Conservation (phyloP, 2,888 invertebrate species). For the Cephus pygmeus region DNA sequence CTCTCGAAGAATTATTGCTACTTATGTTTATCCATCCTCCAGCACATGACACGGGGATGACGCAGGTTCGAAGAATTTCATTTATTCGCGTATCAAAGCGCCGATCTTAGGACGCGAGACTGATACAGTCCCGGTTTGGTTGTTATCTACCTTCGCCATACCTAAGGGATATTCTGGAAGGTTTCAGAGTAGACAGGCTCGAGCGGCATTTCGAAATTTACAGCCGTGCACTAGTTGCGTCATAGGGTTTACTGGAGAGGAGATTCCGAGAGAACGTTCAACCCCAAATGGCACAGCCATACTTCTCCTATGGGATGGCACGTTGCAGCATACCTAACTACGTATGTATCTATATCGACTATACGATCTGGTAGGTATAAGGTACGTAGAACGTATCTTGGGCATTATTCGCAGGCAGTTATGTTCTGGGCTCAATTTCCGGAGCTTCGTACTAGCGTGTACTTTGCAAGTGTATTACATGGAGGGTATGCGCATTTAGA, state of each 20-base stretch:
- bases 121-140: background rate
- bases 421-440: constrained; percentile 33
- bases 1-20: background rate
- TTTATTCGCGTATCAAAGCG: background rate
- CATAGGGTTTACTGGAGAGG: background rate
- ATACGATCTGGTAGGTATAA: background rate
- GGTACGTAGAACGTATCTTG: background rate
- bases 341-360: background rate
- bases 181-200: background rate
- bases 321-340: background rate
- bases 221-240: constrained; percentile 4
- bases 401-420: constrained; percentile 21
- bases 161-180: background rate
- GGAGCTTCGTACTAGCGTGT: constrained; percentile 1
- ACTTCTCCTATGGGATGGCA: background rate
- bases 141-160: background rate
- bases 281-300: constrained; percentile 4
- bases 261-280: constrained; percentile 3
- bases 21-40: background rate
- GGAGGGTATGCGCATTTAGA: background rate
- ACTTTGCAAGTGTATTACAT: background rate
- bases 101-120: background rate
- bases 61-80: background rate
- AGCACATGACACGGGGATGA: background rate
- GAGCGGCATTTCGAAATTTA: constrained; percentile 3